phyloP scores from a whole-genome alignment of 2,888 invertebrate genomes.

The Drosophila quinaria region DNA sequence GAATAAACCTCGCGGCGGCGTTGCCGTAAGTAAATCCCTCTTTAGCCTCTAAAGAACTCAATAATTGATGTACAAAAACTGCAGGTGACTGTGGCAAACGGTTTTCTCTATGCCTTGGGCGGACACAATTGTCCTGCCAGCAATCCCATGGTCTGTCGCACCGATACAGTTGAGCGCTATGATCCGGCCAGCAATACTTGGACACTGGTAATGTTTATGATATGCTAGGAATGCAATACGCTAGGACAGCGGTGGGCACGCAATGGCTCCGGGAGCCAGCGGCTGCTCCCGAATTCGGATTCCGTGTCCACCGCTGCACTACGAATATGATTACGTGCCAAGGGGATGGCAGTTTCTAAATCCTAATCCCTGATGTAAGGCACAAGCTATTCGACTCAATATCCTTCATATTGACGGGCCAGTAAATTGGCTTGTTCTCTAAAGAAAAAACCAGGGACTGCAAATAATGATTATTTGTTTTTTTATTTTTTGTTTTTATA shows the following conservation, averaged over 20 bases:
- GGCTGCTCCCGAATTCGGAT: too few relatives aligned
- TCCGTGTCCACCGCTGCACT: too few relatives aligned
- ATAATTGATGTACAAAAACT: background rate
- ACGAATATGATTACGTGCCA: too few relatives aligned
- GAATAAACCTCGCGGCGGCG: conserved; percentile 94
- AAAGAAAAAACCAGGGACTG: too few relatives aligned
- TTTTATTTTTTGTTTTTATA: too few relatives aligned
- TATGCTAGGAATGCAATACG: background rate
- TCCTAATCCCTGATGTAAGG: background rate
- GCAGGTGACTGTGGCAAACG: conserved; percentile 92
- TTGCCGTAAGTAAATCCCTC: conserved; percentile 89
- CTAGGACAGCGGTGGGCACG: too few relatives aligned
- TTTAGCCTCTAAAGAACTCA: too few relatives aligned
- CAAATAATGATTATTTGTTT: too few relatives aligned
- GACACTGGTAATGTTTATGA: conserved; percentile 87
- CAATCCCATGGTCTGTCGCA: conserved; percentile 92
- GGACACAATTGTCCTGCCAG: conserved; percentile 97
- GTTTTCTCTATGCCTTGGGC: conserved; percentile 95
- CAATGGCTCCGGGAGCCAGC: too few relatives aligned
- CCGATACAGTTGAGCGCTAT: conserved; percentile 96
- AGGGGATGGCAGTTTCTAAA: background rate
- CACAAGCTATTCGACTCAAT: background rate
- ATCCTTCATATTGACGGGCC: too few relatives aligned
- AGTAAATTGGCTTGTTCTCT: too few relatives aligned
- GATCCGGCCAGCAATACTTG: conserved; percentile 93